A percentile compares a stretch with the other conserved stretches of the same genome.
Conservation (phyloP, 2,888 invertebrate species). For the Pseudococcus longispinus region DNA sequence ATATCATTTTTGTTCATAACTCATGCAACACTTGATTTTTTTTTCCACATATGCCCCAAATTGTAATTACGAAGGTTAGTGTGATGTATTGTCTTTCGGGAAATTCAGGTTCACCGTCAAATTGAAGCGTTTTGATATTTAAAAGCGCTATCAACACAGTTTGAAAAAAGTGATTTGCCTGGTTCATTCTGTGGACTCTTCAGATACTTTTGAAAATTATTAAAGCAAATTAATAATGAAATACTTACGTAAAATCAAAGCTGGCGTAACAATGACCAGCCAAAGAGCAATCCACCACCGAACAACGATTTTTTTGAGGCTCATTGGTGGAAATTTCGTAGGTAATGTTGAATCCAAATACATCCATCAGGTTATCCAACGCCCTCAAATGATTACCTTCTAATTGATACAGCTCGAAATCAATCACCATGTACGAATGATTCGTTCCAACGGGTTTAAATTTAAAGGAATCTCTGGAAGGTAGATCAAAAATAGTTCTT, state of each 20-base stretch:
- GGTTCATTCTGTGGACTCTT: no score
- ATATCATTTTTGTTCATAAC: no score
- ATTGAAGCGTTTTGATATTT: no score
- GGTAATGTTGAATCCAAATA: slow-evolving; percentile 91
- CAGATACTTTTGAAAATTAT: not conserved
- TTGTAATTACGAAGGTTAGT: no score
- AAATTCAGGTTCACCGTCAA: no score
- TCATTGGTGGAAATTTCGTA: slow-evolving; percentile 75
- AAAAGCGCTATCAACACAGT: no score
- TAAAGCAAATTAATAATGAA: not conserved
- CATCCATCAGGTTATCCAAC: slow-evolving; percentile 78
- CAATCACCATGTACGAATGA: slow-evolving; percentile 80
- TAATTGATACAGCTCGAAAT: slow-evolving; percentile 74
- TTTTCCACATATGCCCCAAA: no score
- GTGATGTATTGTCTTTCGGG: no score
- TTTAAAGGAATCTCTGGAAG: slow-evolving; percentile 65
- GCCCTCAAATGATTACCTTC: slow-evolving; percentile 86
- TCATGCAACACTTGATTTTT: no score
- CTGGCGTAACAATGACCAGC: slow-evolving; percentile 83
- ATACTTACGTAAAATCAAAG: slow-evolving; percentile 75
- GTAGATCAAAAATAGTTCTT: slow-evolving; percentile 37
- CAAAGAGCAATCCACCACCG: slow-evolving; percentile 80
- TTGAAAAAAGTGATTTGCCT: no score
- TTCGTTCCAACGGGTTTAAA: slow-evolving; percentile 69
- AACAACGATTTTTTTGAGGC: slow-evolving; percentile 67